These are phyloP conservation scores for Trachops cirrhosus DNA, from an alignment of 2,797 vertebrate species.

Conservation along the genomic window DNA sequence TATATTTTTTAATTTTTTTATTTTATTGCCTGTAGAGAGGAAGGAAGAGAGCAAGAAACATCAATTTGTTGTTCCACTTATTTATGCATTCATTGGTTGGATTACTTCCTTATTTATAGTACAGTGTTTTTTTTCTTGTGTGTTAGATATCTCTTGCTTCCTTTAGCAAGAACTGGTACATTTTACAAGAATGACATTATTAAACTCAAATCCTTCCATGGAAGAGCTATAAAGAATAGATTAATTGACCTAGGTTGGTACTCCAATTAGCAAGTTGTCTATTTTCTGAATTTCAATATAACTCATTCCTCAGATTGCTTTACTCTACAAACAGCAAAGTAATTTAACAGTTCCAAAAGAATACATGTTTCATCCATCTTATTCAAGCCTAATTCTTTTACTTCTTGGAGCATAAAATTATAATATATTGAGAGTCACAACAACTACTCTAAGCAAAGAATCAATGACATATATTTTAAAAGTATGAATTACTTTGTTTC, in stretches of 20 bases:
- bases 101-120: neutral
- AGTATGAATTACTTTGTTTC: neutral
- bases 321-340: constrained; percentile 9
- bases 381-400: constrained; percentile 31
- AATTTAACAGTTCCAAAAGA: constrained; percentile 28
- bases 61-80: neutral
- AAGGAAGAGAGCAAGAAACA: neutral
- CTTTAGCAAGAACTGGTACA: neutral
- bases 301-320: neutral
- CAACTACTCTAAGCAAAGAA: neutral
- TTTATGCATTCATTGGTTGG: neutral
- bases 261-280: constrained; percentile 17
- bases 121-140: constrained; percentile 16
- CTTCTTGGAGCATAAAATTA: constrained; percentile 35
- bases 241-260: constrained; percentile 16
- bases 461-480: neutral
- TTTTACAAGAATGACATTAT: constrained; percentile 31
- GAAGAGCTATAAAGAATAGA: neutral
- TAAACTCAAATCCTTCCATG: constrained; percentile 4
- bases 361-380: neutral
- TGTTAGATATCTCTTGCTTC: constrained; percentile 16
- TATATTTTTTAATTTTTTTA: neutral
- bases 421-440: neutral
- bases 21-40: neutral
- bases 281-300: constrained; percentile 48